These are phyloP conservation scores for Gastrophryne carolinensis DNA, from an alignment of 2,797 vertebrate species.

Conservation along the genomic window DNA sequence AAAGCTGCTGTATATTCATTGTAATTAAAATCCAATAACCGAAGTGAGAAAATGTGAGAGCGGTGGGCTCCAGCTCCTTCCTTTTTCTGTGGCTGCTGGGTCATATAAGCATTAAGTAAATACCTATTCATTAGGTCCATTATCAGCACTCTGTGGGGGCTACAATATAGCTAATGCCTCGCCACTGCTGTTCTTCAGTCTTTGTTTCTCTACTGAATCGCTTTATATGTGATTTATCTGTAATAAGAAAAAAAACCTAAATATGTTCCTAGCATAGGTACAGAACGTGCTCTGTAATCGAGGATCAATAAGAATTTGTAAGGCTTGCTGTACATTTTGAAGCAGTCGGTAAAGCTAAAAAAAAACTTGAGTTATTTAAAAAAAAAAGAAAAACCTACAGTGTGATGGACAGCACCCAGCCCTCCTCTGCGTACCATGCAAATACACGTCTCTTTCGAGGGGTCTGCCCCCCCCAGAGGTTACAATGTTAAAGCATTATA, in stretches of 20 bases:
- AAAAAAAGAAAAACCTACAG: too few relatives aligned
- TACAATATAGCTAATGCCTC: neutral
- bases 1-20: slow-evolving; percentile 37
- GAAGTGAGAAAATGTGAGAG: slow-evolving; percentile 46
- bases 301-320: neutral
- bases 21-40: slow-evolving; percentile 50
- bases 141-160: slow-evolving; percentile 10
- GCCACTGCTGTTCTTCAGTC: neutral
- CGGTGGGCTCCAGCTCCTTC: slow-evolving; percentile 23
- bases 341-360: too few relatives aligned
- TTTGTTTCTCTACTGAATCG: neutral
- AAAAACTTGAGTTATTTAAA: too few relatives aligned
- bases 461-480: too few relatives aligned
- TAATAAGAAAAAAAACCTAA: too few relatives aligned
- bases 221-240: neutral
- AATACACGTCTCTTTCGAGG: too few relatives aligned
- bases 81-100: neutral
- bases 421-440: too few relatives aligned
- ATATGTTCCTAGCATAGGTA: neutral
- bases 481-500: too few relatives aligned
- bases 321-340: neutral
- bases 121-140: slow-evolving; percentile 29
- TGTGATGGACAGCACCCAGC: too few relatives aligned
- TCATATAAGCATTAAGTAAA: slow-evolving; percentile 27
- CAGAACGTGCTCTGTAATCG: neutral